Evolutionary conservation across 2,797 vertebrate species (phyloP).

Genomic region (Coilia nasus): DNA sequence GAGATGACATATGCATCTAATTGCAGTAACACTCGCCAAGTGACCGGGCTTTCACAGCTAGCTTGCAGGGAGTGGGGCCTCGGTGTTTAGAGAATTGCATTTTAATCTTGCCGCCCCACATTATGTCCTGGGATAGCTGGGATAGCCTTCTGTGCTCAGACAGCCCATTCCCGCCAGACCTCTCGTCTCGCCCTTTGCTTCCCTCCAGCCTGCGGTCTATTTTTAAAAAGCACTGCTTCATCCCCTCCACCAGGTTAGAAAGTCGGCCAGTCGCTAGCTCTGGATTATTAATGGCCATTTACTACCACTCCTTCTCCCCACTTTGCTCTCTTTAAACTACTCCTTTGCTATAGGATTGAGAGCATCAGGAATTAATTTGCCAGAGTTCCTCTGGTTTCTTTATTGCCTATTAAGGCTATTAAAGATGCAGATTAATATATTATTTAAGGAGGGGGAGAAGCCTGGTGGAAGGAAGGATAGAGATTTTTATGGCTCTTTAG

Average conservation of each 20-base stretch:
- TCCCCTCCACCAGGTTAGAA: conserved; percentile 36
- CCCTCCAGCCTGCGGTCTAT: conserved; percentile 17
- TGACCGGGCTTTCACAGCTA: background rate
- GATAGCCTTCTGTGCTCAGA: background rate
- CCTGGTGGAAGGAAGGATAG: background rate
- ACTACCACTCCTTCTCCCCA: conserved; percentile 32
- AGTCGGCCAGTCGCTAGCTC: conserved; percentile 36
- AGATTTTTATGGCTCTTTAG: conserved; percentile 32
- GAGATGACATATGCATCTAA: background rate
- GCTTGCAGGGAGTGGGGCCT: background rate
- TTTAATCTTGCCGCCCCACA: background rate
- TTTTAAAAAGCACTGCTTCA: conserved; percentile 36
- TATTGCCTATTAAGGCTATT: conserved; percentile 63
- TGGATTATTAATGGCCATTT: conserved; percentile 56
- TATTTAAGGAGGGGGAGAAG: conserved; percentile 42
- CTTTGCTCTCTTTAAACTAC: conserved; percentile 27
- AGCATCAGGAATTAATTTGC: conserved; percentile 59
- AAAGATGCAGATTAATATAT: conserved; percentile 63
- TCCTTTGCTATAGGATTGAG: conserved; percentile 27
- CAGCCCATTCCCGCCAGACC: background rate
- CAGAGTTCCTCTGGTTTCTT: conserved; percentile 56
- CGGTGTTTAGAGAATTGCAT: background rate
- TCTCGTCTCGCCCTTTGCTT: conserved; percentile 27
- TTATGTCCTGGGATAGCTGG: background rate
- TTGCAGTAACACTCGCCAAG: too few species aligned